Base-by-base conservation (phyloP, 2,888 invertebrate species). In the Pyralis farinalis region DNA sequence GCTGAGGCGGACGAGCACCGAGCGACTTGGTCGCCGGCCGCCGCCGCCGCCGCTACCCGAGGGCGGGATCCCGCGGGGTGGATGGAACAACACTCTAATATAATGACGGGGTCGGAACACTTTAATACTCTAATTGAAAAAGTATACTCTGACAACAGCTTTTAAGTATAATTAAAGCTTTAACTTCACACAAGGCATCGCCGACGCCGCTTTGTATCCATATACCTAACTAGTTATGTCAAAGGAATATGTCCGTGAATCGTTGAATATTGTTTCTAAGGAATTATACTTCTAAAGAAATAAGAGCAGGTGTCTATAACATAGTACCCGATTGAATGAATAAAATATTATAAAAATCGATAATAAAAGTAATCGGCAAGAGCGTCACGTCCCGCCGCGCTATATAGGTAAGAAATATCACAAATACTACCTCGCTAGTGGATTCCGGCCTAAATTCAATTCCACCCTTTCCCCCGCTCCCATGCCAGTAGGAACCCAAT, bases 101-200 rank as follows among this genome's bases (percentile, higher is more conserved):
- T 87, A 86, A 88, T 87, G 86, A 86, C 83, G 81, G 87, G 82
- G 81, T 84, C 81, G 83, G 82, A 83, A 85, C 86, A 85, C 86
- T 86, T 85, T 85, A 88, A 86, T 84, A 81, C 85, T 82, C 84
- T 86, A 85, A 88, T 87, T 88, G 84, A 82, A 84, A 86, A 86
- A 84, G 85, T 84, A 84, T 79, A 83, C 84, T 79, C 77, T 69
- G 73, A 76, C 67, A 69, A 68, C 79, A 75, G 79, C 80, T 80
- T 80, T 79, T 77, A 76, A 80, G 74, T 75, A 76, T 76, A 78
- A 78, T 78, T 76, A 76, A 73, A 71, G 74, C 68, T 72, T 66
- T 66, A 68, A 70, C 70, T 71, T 68, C 58, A 61, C 61, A 65
- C 61, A 34, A 40, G 44, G 46, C 42, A 30, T 42, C 47, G 45